Evolutionary conservation across 1,140 invertebrate genomes (phyloP), one percentile per base, ranked within the genome.

Genomic region (Matsumurasca onukii): DNA sequence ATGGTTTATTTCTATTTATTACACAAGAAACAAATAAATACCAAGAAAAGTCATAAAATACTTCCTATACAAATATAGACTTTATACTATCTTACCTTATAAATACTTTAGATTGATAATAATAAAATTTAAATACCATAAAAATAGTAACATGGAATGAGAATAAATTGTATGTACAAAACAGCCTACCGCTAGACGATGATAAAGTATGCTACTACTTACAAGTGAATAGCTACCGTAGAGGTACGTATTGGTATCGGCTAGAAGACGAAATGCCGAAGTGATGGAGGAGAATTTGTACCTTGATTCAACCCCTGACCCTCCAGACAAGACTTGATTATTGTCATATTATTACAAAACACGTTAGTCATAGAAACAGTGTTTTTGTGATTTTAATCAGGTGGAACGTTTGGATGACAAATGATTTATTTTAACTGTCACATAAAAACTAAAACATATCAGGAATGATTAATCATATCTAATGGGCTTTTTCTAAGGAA

Each of bases 101-200:
- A 59, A 59, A 59, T 59, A 59, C n/a, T 59, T 27, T 27, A 59
- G 55, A 59, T 15, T n/a, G 55, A 59, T 52, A 52, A 59, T 59
- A 24, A 59, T 59, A 59, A 59, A 59, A 59, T 59, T 29, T 59
- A 29, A 59, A 59, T 59, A 59, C 55, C 55, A 59, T 29, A 59
- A 59, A 52, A 59, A 59, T 59, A 59, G 55, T 59, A 59, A 59
- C 55, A 59, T 59, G 55, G 55, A 59, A 59, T 59, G 55, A 59
- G 55, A 59, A 22, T 22, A 59, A 52, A n/a, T 59, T 3, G 22
- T 59, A 59, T 59, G 2, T 59, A 59, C 55, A 59, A 59, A 5
- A 52, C 22, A 24, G 3, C 30, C 25, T 27, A 59, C 22, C 5
- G 12, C 22, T 29, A 59, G 55, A 59, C 22, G 25, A 22, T 27